Evolutionary conservation across 1,140 invertebrate genomes (phyloP).

Genomic region (Elymnias hypermnestra): DNA sequence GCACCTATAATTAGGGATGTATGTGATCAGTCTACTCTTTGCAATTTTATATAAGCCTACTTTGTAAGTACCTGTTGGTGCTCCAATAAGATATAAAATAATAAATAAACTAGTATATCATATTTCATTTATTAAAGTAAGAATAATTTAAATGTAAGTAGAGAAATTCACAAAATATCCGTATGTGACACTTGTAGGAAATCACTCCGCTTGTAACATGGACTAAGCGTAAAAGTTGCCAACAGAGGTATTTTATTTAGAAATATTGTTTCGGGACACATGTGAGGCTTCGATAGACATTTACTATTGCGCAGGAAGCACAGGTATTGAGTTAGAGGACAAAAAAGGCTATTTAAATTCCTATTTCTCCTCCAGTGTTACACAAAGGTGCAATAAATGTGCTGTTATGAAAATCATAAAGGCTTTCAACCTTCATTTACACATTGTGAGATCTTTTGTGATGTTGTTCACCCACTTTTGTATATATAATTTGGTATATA

Average conservation of each 20-base stretch:
- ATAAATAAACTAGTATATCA: too few relatives aligned
- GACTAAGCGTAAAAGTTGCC: slow-evolving; percentile 26
- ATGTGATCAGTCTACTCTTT: too few relatives aligned
- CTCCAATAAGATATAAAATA: too few relatives aligned
- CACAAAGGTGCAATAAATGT: slow-evolving; percentile 2
- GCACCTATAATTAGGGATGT: too few relatives aligned
- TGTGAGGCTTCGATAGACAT: slow-evolving; percentile 38
- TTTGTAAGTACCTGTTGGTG: too few relatives aligned
- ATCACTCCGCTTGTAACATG: slow-evolving; percentile 21
- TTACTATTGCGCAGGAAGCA: slow-evolving; percentile 28
- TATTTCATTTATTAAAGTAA: too few relatives aligned
- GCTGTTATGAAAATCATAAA: background rate
- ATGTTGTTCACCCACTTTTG: too few relatives aligned
- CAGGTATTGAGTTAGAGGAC: slow-evolving; percentile 42
- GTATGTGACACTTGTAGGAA: too few relatives aligned
- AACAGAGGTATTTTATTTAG: slow-evolving; percentile 57
- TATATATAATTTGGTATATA: too few relatives aligned
- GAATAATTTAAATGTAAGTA: too few relatives aligned
- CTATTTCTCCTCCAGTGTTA: slow-evolving; percentile 10
- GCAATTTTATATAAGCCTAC: too few relatives aligned
- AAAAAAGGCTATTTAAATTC: slow-evolving; percentile 19
- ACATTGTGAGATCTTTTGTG: background rate
- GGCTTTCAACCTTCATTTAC: background rate
- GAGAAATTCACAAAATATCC: too few relatives aligned
- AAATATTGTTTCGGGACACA: slow-evolving; percentile 64